Evolutionary conservation across 2,888 invertebrate species (phyloP).

Genomic region (Tridacna gigas): DNA sequence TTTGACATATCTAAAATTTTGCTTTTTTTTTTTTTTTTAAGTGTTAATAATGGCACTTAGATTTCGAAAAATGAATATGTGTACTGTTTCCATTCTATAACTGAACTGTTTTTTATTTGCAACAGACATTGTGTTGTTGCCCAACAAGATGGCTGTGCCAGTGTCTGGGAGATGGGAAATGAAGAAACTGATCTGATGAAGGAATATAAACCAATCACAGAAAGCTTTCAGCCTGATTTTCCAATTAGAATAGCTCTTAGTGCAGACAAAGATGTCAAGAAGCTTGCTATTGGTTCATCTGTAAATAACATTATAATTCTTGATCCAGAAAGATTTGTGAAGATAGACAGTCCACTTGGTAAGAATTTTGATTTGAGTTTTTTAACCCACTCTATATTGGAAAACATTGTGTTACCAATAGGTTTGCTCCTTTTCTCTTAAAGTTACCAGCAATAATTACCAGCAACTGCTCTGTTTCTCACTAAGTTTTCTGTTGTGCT

Average conservation of each 20-base stretch:
- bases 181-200: conserved; percentile 47
- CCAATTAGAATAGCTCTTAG: conserved; percentile 34
- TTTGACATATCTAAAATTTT: no score
- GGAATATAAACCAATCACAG: conserved; percentile 21
- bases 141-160: conserved; percentile 16
- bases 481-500: no score
- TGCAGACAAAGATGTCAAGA: neutral
- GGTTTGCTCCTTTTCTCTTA: no score
- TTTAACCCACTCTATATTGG: neutral
- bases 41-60: neutral
- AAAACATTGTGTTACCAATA: neutral
- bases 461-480: no score
- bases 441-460: no score
- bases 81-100: no score
- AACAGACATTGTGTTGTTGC: conserved; percentile 47
- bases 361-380: neutral
- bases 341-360: conserved; percentile 27
- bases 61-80: no score
- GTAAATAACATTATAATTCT: conserved; percentile 49
- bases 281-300: conserved; percentile 56
- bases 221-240: conserved; percentile 6
- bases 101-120: no score
- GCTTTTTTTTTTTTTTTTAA: no score
- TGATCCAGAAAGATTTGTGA: conserved; percentile 42
- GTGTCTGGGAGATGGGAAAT: conserved; percentile 61